These are phyloP conservation scores for Cichlasoma orientale DNA, from an alignment of 2,797 vertebrate genomes.

Conservation along the genomic window DNA sequence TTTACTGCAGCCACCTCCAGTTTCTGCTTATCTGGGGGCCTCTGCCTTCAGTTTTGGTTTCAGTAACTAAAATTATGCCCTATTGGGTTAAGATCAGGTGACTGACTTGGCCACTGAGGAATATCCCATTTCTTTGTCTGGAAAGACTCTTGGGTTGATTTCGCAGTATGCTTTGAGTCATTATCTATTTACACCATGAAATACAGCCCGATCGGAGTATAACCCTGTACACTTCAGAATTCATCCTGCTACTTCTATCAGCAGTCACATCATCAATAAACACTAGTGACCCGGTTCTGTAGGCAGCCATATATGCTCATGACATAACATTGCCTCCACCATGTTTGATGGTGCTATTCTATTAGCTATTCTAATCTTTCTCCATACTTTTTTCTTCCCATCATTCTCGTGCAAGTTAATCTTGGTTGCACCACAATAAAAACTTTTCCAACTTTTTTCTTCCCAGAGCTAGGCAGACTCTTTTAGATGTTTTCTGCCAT, in stretches of 20 bases:
- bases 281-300: background rate
- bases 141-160: background rate
- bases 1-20: background rate
- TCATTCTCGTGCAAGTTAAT: background rate
- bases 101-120: background rate
- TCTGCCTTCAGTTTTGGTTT: background rate
- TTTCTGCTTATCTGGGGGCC: too few relatives aligned
- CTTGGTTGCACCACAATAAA: background rate
- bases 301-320: background rate
- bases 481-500: too few relatives aligned
- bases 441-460: too few relatives aligned
- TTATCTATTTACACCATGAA: background rate
- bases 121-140: background rate
- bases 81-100: background rate
- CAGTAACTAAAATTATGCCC: background rate
- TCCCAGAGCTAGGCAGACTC: background rate
- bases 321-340: background rate
- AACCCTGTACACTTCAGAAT: background rate
- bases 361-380: background rate
- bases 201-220: background rate
- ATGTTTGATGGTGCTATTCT: background rate
- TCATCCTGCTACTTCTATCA: background rate
- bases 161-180: background rate
- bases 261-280: background rate
- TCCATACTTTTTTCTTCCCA: background rate